phyloP scores from a whole-genome alignment of 1,140 invertebrate species.

The Aphelenchoides besseyi region DNA sequence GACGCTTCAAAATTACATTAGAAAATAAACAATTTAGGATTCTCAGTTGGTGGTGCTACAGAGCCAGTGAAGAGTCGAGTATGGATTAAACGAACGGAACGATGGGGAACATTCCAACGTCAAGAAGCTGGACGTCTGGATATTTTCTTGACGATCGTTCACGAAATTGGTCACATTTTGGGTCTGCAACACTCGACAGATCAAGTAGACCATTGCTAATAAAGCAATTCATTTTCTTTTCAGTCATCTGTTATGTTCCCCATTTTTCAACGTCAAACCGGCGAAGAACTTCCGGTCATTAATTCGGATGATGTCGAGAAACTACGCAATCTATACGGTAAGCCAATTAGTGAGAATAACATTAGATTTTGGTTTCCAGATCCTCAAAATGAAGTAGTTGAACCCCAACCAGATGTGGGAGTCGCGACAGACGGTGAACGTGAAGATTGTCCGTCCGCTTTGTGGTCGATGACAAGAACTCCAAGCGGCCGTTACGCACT shows the following conservation, averaged over 20 bases:
- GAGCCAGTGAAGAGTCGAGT: constrained; percentile 24
- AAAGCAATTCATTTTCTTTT: background rate
- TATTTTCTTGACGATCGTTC: constrained; percentile 43
- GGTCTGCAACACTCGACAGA: constrained; percentile 42
- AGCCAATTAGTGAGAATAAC: background rate
- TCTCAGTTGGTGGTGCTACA: constrained; percentile 22
- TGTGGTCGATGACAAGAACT: constrained; percentile 25
- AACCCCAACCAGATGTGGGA: background rate
- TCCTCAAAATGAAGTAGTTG: constrained; percentile 9
- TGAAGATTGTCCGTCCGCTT: constrained; percentile 28
- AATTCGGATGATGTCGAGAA: constrained; percentile 44
- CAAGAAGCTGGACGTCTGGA: constrained; percentile 47
- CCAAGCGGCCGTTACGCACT: constrained; percentile 1
- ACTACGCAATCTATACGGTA: constrained; percentile 41
- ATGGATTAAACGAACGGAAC: constrained; percentile 32
- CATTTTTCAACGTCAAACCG: constrained; percentile 38
- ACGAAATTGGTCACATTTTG: constrained; percentile 50
- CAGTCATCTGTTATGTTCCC: constrained; percentile 47
- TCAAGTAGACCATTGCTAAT: background rate
- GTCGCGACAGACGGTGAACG: constrained; percentile 14
- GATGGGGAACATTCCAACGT: constrained; percentile 43
- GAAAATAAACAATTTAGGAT: constrained; percentile 22
- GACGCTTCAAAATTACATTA: background rate
- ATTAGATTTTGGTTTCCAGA: background rate
- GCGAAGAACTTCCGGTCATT: constrained; percentile 45